Conservation (phyloP, 2,888 invertebrate genomes). For the Rutpela maculata region DNA sequence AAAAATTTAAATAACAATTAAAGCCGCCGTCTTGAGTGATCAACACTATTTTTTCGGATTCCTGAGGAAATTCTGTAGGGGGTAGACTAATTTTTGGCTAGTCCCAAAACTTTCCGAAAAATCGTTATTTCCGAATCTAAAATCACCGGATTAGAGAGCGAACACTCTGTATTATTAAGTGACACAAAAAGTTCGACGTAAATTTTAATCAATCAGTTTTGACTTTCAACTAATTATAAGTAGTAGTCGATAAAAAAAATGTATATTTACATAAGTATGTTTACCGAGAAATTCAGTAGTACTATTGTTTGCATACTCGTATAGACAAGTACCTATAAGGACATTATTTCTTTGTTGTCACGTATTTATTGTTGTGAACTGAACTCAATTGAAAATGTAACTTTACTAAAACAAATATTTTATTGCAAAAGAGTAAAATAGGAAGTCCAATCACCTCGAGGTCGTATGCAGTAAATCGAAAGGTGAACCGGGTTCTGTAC, state of each 20-base stretch:
- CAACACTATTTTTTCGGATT: no score
- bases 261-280: neutral
- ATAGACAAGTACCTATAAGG: neutral
- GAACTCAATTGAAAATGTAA: neutral
- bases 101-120: no score
- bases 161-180: neutral
- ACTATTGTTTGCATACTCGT: no score
- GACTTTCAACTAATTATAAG: neutral
- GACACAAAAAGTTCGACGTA: neutral
- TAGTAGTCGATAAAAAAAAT: neutral
- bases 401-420: constrained; percentile 7
- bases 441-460: constrained; percentile 27
- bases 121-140: no score
- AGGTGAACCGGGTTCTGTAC: constrained; percentile 37
- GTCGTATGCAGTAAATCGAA: constrained; percentile 25
- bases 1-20: no score
- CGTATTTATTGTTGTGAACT: neutral
- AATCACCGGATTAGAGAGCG: no score
- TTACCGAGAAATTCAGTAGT: no score
- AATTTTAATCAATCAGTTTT: neutral
- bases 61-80: no score
- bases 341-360: neutral
- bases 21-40: no score
- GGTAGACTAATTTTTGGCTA: no score
- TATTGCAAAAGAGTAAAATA: constrained; percentile 12